Base-by-base conservation (phyloP, 2,888 invertebrate species). In the Patella ulyssiponensis region DNA sequence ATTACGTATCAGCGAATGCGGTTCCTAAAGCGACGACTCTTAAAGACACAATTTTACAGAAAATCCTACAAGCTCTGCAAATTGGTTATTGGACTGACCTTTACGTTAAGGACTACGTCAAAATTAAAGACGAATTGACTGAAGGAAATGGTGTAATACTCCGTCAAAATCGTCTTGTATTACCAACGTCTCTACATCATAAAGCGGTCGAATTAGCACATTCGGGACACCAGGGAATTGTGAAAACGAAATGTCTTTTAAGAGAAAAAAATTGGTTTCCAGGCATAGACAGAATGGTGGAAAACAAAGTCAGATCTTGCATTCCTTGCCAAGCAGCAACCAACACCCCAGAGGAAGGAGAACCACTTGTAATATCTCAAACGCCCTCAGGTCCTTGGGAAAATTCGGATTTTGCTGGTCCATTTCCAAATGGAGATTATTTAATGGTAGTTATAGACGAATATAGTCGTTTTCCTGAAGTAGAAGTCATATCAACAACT, bases 221-320 rank as follows among this genome's bases (percentile, higher is more conserved):
- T 69, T 79, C 77, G 23, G 81, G 81, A 14, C 84, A 86, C 73
- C 83, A 83, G 74, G 86, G 84, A 5, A 78, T 83, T 20, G 82
- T 82, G 23, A 77, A 81, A 23, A 86, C 82, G 14, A 81, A 85
- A 74, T 75, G 77, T 11, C 76, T 82, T 9, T 71, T 84, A 12
- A 75, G 82, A 23, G 79, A 79, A 70, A 83, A 83, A 69, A 79
- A 82, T 1, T 83, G 79, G 82, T 84, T 82, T 56, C 82, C 84
- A 51, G 77, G 79, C 7, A 82, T 84, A 9, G 82, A 85, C 76
- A 71, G 73, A 58, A 53, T 80, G 71, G 83, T 82, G 14, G 85
- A 85, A 74, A 72, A 77, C 11, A 20, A 56, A 56, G 44, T 77
- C 1, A 17, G n/a, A 58, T 17, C 15, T 58, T n/a, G 58, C 15